Evolutionary conservation across 35 echinoderm and acorn worm species (phyloP).

Genomic region (Heliocidaris tuberculata): DNA sequence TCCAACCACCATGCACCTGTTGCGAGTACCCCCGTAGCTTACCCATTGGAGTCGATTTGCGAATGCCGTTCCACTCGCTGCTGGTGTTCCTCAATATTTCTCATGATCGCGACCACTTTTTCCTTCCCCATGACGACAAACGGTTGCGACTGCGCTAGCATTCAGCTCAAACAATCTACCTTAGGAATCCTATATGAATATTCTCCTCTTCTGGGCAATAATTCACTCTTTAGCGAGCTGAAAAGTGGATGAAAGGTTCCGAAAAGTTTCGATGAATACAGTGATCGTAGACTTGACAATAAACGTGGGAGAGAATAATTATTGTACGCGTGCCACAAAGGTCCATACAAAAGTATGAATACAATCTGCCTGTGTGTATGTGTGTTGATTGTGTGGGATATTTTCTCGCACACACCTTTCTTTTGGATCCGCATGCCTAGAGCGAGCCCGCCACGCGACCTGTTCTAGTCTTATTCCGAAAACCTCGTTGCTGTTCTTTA

Average conservation of each 20-base stretch:
- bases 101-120: slow-evolving; percentile 22
- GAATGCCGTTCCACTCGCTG: slow-evolving; percentile 25
- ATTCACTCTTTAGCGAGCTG: not conserved
- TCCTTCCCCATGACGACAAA: slow-evolving; percentile 34
- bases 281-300: not conserved
- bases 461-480: not conserved
- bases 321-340: not conserved
- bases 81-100: slow-evolving; percentile 11
- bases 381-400: not conserved
- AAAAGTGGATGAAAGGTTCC: not conserved
- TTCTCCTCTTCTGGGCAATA: not conserved
- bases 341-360: not conserved
- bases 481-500: not conserved
- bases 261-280: slow-evolving; percentile 17
- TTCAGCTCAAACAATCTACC: not conserved
- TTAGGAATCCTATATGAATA: not conserved
- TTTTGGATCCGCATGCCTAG: not conserved
- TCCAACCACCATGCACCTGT: slow-evolving; percentile 23
- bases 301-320: not conserved
- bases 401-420: not conserved
- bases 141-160: not conserved
- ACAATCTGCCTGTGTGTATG: no score
- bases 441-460: not conserved
- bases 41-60: slow-evolving; percentile 38
- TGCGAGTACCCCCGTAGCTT: not conserved